Evolutionary conservation across 2,888 invertebrate genomes (phyloP).

Genomic region (Gymnocheta viridis): DNA sequence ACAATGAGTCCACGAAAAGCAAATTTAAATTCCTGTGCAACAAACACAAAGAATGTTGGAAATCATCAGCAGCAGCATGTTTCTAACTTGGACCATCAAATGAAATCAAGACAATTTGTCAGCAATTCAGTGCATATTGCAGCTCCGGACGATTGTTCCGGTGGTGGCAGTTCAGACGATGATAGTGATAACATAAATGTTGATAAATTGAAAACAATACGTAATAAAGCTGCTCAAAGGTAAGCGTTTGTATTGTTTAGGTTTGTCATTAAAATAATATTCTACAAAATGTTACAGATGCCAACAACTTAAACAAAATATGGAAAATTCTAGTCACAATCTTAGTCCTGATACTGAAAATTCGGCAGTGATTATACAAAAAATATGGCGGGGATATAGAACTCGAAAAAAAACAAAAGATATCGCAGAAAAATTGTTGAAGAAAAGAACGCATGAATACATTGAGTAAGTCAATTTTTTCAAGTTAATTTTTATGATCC

Average conservation of each 20-base stretch:
- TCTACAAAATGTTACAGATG: slow-evolving; percentile 35
- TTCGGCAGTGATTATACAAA: slow-evolving; percentile 91
- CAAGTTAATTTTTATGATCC: too few relatives aligned
- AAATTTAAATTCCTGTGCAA: slow-evolving; percentile 41
- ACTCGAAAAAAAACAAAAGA: slow-evolving; percentile 85
- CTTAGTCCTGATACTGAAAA: slow-evolving; percentile 77
- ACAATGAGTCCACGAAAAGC: slow-evolving; percentile 80
- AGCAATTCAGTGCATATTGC: slow-evolving; percentile 76
- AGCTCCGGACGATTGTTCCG: slow-evolving; percentile 78
- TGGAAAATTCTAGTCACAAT: slow-evolving; percentile 73
- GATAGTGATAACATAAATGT: slow-evolving; percentile 86
- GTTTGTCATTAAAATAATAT: background rate
- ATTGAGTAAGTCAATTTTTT: slow-evolving; percentile 86
- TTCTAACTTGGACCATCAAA: slow-evolving; percentile 72
- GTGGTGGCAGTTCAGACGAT: slow-evolving; percentile 84
- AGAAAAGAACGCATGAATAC: slow-evolving; percentile 90
- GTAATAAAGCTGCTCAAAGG: slow-evolving; percentile 85
- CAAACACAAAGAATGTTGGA: slow-evolving; percentile 46
- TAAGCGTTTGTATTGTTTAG: slow-evolving; percentile 42
- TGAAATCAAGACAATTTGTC: slow-evolving; percentile 71
- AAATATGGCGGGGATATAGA: slow-evolving; percentile 92
- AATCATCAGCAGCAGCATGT: slow-evolving; percentile 49
- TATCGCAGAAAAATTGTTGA: slow-evolving; percentile 87
- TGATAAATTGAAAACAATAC: slow-evolving; percentile 86
- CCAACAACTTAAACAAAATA: slow-evolving; percentile 77